Conservation (phyloP, 2,797 vertebrate genomes). For the Lophius americanus region DNA sequence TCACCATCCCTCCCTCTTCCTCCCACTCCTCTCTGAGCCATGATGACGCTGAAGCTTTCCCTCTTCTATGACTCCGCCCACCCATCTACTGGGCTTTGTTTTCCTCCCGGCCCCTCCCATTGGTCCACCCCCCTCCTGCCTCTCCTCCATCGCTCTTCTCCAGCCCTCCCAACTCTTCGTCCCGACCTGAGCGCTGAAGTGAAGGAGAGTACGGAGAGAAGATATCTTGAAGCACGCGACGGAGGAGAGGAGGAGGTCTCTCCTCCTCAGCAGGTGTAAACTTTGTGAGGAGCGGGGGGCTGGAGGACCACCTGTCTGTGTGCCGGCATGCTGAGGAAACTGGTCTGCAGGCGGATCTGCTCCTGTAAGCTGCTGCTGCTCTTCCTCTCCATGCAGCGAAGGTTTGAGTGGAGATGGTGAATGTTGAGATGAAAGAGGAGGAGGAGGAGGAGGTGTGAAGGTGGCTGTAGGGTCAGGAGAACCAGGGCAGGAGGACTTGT, state of each 20-base stretch:
- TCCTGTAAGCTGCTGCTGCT: slow-evolving; percentile 76
- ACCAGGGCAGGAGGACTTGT: neutral
- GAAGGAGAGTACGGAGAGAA: slow-evolving; percentile 33
- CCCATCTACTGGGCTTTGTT: slow-evolving; percentile 1
- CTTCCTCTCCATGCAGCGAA: slow-evolving; percentile 42
- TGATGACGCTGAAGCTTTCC: slow-evolving; percentile 25
- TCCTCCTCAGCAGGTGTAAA: slow-evolving; percentile 13
- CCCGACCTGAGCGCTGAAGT: slow-evolving; percentile 7
- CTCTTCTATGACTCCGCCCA: slow-evolving; percentile 43
- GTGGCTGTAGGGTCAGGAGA: neutral
- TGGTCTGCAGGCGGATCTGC: slow-evolving; percentile 82
- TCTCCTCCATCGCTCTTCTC: slow-evolving; percentile 1
- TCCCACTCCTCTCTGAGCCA: slow-evolving; percentile 46
- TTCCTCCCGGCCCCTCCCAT: slow-evolving; percentile 39
- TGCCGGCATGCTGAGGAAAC: slow-evolving; percentile 80
- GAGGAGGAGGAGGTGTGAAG: neutral
- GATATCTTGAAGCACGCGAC: slow-evolving; percentile 4
- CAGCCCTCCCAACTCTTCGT: slow-evolving; percentile 34
- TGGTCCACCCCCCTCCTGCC: slow-evolving; percentile 16
- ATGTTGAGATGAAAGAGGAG: neutral
- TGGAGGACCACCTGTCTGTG: slow-evolving; percentile 25
- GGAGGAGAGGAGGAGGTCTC: slow-evolving; percentile 23
- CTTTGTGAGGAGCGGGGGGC: slow-evolving; percentile 42
- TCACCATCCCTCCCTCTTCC: neutral
- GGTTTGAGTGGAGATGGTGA: neutral